A percentile compares a stretch with the other conserved stretches of the same genome.
Evolutionary conservation across 2,113 vertebrate genomes (phyloP).

Genomic region (Pedetes capensis): DNA sequence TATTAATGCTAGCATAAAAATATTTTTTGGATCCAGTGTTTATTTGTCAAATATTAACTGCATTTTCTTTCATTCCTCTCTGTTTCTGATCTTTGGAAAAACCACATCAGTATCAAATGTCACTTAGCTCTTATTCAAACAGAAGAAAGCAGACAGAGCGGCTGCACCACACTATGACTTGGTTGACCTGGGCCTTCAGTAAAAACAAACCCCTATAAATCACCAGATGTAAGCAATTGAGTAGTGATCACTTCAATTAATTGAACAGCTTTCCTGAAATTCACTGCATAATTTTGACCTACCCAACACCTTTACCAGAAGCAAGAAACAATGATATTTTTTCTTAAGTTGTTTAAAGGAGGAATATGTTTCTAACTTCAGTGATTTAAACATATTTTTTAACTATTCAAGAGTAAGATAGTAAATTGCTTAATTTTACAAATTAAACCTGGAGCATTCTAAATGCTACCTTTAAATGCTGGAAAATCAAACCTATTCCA

Average conservation of each 20-base stretch:
- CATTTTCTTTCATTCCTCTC: constrained; percentile 82
- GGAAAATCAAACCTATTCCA: not conserved
- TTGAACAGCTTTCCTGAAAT: constrained; percentile 92
- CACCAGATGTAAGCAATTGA: constrained; percentile 94
- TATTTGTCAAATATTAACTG: constrained; percentile 76
- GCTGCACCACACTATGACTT: constrained; percentile 90
- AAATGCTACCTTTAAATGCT: constrained; percentile 18
- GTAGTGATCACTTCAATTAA: constrained; percentile 94
- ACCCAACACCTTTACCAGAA: constrained; percentile 70
- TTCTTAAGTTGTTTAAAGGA: not conserved
- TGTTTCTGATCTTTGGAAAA: constrained; percentile 83
- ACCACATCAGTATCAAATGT: constrained; percentile 90
- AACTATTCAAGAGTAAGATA: constrained; percentile 20
- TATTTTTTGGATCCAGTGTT: constrained; percentile 62
- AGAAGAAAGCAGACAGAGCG: constrained; percentile 92
- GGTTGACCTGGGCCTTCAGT: constrained; percentile 89
- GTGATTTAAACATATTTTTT: not conserved
- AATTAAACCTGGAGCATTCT: not conserved
- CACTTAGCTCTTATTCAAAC: constrained; percentile 94
- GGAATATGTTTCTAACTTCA: not conserved
- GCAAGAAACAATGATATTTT: constrained; percentile 52
- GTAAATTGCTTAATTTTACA: constrained; percentile 36
- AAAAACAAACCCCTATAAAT: constrained; percentile 93
- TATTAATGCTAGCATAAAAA: constrained; percentile 31
- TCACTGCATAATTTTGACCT: constrained; percentile 84